These are phyloP conservation scores for Escarpia spicata DNA, from an alignment of 2,888 invertebrate species.

Conservation along the genomic window DNA sequence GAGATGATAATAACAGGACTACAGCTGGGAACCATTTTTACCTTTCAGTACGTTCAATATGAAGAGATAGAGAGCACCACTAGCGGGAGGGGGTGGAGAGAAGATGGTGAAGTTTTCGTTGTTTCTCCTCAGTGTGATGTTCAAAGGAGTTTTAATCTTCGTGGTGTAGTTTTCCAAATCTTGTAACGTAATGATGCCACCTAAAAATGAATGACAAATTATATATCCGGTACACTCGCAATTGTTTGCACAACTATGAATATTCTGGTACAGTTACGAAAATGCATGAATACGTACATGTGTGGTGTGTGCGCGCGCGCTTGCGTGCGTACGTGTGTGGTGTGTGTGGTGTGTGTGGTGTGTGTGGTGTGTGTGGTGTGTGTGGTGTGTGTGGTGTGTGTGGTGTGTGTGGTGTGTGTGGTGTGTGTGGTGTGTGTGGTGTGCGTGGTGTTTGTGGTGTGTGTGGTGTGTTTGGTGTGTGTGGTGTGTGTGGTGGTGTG, in stretches of 20 bases:
- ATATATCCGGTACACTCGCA: background rate
- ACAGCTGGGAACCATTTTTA: background rate
- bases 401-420: no score
- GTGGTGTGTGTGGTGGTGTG: no score
- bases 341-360: no score
- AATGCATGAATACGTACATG: background rate
- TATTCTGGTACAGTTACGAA: background rate
- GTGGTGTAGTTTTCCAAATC: slow-evolving; percentile 38
- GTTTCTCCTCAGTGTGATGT: slow-evolving; percentile 20
- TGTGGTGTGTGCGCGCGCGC: no score
- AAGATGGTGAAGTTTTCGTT: slow-evolving; percentile 33
- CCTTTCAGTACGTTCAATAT: slow-evolving; percentile 41
- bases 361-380: no score
- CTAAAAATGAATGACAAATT: slow-evolving; percentile 27
- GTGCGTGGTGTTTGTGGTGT: no score
- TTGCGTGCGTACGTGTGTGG: no score
- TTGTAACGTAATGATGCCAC: slow-evolving; percentile 40
- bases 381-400: no score
- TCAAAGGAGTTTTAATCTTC: slow-evolving; percentile 31
- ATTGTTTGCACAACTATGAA: background rate
- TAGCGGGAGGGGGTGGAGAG: slow-evolving; percentile 36
- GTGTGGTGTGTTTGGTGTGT: no score
- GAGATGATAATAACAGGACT: background rate
- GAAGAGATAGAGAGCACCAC: slow-evolving; percentile 38
- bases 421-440: no score